phyloP scores from a whole-genome alignment of 2,113 vertebrate species.

The Symphodus melops region DNA sequence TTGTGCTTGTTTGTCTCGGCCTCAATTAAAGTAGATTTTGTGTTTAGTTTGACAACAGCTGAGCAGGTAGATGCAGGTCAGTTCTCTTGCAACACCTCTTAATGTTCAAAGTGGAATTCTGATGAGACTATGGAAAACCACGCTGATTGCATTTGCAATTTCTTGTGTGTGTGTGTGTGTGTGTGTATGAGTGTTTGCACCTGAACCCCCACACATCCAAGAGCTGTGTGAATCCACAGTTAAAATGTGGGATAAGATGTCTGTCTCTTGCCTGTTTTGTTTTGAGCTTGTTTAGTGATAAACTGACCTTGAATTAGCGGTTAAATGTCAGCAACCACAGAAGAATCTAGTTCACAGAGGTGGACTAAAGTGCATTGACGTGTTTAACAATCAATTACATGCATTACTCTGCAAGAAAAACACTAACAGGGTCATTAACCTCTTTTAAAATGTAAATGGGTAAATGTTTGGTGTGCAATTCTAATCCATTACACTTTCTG shows the following conservation, averaged over 20 bases:
- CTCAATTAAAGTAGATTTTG: constrained; percentile 68
- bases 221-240: not conserved
- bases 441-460: not conserved
- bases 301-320: constrained; percentile 10
- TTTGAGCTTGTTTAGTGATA: constrained; percentile 6
- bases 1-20: constrained; percentile 59
- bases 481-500: not conserved
- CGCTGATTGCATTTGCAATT: constrained; percentile 78
- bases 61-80: constrained; percentile 73
- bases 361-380: constrained; percentile 18
- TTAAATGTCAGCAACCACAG: constrained; percentile 11
- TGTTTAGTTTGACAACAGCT: constrained; percentile 69
- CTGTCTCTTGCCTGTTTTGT: constrained; percentile 15
- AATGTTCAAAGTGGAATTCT: constrained; percentile 58
- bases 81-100: constrained; percentile 66
- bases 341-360: not conserved
- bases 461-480: not conserved
- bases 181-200: constrained; percentile 8
- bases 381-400: not conserved
- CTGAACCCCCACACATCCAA: not conserved
- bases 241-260: constrained; percentile 2
- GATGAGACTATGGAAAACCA: constrained; percentile 50
- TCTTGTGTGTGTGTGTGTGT: constrained; percentile 42
- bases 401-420: not conserved
- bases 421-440: not conserved